Evolutionary conservation across 2,113 vertebrate species (phyloP).

Genomic region (Chunga burmeisteri): DNA sequence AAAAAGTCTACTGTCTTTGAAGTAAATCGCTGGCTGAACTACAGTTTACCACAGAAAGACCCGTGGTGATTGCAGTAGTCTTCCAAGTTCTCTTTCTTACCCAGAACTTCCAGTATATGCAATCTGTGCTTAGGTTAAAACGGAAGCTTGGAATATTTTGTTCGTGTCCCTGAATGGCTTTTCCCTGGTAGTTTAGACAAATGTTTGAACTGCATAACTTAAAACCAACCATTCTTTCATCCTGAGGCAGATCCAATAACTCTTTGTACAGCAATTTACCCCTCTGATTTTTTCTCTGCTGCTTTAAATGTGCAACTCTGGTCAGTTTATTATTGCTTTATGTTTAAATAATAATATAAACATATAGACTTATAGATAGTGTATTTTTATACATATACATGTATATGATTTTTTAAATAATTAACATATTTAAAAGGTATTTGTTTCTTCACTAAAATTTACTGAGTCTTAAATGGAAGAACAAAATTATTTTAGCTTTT

Average conservation of each 20-base stretch:
- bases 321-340: neutral
- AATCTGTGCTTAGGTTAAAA: neutral
- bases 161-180: neutral
- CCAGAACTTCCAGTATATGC: neutral
- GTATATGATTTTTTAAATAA: neutral
- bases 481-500: neutral
- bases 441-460: neutral
- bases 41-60: neutral
- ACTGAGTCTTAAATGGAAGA: neutral
- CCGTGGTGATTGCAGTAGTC: neutral
- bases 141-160: neutral
- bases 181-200: neutral
- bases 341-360: neutral
- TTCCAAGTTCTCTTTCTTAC: neutral
- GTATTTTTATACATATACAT: neutral
- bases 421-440: neutral
- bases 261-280: neutral
- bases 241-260: neutral
- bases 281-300: neutral
- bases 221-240: neutral
- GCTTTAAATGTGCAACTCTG: neutral
- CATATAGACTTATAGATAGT: neutral
- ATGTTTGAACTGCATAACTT: neutral
- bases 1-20: neutral
- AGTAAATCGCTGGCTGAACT: neutral